Evolutionary conservation across 1,140 invertebrate genomes (phyloP), one percentile per base, ranked within the genome.

Genomic region (Zaprionus vittiger): DNA sequence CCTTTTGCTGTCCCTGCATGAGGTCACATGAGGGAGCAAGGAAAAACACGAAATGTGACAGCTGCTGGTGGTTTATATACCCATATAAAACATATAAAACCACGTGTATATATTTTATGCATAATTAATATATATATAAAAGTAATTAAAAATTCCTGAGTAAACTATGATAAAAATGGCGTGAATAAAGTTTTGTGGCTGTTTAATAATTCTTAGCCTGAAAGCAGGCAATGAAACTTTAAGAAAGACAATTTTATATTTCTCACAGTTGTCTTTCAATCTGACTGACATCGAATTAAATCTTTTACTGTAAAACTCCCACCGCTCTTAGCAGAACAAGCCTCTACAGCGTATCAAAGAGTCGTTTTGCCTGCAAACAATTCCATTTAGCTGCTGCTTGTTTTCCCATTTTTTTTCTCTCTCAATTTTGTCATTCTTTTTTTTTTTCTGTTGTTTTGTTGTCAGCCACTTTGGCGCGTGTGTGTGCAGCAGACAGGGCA

Each of bases 381-480:
- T 70, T 60, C 62, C 20, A 28, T n/a, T 28, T 52, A 20, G n/a
- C 47, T 54, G 14, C 59, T 70, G 59, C 31, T 70, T 62, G 66
- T 70, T 56, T 47, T 75, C 63, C 24, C 41, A 34, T 20, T 59
- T 66, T 38, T 28, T 54, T 44, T 56, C 15, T 17, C 7, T 26
- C n/a, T 24, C n/a, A 24, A 56, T 55, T 66, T 37, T 20, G n/a
- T 63, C 41, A 41, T 44, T 17, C 2, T 17, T 9, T 11, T 44
- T 41, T 41, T 44, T 17, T 17, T 17, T 17, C n/a, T 41, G 37
- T 38, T 31, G 26, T 37, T 64, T 76, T 62, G 31, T 65, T 47
- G 62, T 47, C 66, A 70, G 77, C 63, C 82, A 79, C 70, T 80
- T 80, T 73, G 61, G 62, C 38, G 17, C 37, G 44, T 68, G 55